phyloP scores from a whole-genome alignment of 1,140 invertebrate genomes.

The Psilanteris sp. region DNA sequence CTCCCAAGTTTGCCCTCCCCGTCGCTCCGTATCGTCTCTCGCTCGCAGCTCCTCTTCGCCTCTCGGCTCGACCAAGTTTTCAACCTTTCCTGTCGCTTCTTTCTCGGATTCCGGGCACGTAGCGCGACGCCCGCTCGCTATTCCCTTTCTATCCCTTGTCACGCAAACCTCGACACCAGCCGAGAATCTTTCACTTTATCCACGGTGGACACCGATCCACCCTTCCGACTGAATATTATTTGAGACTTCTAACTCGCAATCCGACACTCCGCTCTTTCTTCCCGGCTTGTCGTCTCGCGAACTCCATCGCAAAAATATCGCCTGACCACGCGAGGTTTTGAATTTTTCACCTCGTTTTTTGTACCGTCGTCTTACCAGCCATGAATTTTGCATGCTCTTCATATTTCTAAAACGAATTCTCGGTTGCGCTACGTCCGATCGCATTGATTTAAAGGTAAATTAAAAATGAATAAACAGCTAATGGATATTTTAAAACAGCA shows the following conservation, averaged over 20 bases:
- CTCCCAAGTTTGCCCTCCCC: conserved; percentile 8
- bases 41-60: not conserved
- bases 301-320: conserved; percentile 60
- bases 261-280: not conserved
- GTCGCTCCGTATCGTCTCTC: not conserved
- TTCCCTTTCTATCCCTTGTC: conserved; percentile 70
- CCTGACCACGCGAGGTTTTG: conserved; percentile 58
- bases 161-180: conserved; percentile 61
- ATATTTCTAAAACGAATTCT: too few relatives aligned
- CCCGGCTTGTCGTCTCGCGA: conserved; percentile 22
- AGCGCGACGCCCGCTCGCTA: conserved; percentile 66
- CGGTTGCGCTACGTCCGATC: too few relatives aligned
- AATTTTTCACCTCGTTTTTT: conserved; percentile 67
- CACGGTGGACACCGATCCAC: conserved; percentile 76
- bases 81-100: conserved; percentile 8
- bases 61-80: not conserved
- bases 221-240: conserved; percentile 75
- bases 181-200: conserved; percentile 79
- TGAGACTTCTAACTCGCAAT: conserved; percentile 57
- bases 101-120: conserved; percentile 72
- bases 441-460: too few relatives aligned
- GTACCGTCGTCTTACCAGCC: conserved; percentile 23
- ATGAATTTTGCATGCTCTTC: conserved; percentile 57
- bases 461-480: too few relatives aligned
- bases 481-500: too few relatives aligned